Conservation (phyloP, 2,888 invertebrate species). For the Cephonodes hylas region DNA sequence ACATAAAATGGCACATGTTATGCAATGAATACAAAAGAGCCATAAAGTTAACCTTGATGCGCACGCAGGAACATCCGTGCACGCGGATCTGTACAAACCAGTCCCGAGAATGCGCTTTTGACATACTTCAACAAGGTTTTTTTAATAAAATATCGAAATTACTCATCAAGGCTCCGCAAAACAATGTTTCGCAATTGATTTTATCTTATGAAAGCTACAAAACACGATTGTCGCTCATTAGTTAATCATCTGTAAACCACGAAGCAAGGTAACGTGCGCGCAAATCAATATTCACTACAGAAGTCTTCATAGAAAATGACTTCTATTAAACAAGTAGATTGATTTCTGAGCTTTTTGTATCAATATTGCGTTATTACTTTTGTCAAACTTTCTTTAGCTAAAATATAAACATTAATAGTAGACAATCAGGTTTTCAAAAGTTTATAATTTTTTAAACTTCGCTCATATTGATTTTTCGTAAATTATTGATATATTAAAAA, state of each 20-base stretch:
- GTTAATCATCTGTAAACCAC: neutral
- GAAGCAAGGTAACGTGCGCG: neutral
- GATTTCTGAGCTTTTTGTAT: too few relatives aligned
- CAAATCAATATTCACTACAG: neutral
- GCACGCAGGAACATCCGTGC: slow-evolving; percentile 40
- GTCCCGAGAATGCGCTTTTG: slow-evolving; percentile 51
- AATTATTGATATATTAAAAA: neutral
- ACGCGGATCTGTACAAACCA: slow-evolving; percentile 53
- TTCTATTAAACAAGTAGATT: neutral
- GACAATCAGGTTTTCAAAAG: too few relatives aligned
- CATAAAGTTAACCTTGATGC: slow-evolving; percentile 40
- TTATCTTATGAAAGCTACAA: slow-evolving; percentile 13
- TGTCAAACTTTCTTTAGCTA: too few relatives aligned
- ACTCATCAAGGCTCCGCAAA: slow-evolving; percentile 30
- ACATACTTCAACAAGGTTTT: slow-evolving; percentile 61
- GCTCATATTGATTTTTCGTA: too few relatives aligned
- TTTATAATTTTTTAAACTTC: too few relatives aligned
- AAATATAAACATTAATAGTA: too few relatives aligned
- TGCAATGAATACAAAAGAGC: slow-evolving; percentile 32
- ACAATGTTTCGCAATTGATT: neutral
- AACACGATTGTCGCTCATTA: neutral
- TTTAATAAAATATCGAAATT: slow-evolving; percentile 50
- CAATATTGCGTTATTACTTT: too few relatives aligned
- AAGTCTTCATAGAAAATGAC: neutral
- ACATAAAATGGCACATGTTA: slow-evolving; percentile 30